These are phyloP conservation scores for Erethizon dorsatum DNA, from an alignment of 2,797 vertebrate species.

Conservation along the genomic window DNA sequence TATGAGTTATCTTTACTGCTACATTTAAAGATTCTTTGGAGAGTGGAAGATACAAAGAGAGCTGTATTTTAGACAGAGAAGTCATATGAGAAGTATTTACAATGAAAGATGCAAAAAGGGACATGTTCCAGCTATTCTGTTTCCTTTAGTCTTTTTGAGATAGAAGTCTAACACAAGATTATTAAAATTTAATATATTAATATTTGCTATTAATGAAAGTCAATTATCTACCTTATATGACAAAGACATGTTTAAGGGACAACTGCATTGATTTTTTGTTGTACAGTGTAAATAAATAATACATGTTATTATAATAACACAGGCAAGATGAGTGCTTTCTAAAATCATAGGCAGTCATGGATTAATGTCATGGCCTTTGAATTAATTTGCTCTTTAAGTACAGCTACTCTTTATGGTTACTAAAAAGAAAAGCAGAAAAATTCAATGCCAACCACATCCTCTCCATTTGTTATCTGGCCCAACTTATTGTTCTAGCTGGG, in stretches of 20 bases:
- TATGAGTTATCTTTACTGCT: neutral
- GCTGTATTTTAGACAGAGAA: neutral
- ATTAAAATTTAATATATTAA: neutral
- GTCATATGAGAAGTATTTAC: neutral
- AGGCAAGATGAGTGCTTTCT: neutral
- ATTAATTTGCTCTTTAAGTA: neutral
- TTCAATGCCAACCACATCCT: neutral
- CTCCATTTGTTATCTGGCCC: neutral
- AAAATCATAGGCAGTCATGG: neutral
- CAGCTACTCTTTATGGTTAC: neutral
- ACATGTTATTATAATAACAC: neutral
- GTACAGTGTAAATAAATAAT: neutral
- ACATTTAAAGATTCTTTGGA: neutral
- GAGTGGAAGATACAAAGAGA: neutral
- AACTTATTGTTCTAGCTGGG: neutral
- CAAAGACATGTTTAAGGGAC: neutral
- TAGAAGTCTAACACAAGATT: neutral
- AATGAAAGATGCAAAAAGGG: neutral
- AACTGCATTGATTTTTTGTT: neutral
- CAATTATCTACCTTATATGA: neutral
- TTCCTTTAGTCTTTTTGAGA: constrained; percentile 21
- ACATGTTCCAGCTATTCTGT: neutral
- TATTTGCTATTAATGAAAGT: constrained; percentile 40
- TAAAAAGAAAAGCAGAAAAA: neutral
- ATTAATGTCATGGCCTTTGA: neutral